A percentile compares a stretch with the other conserved stretches of the same genome.
These are phyloP conservation scores for Oasisia sp. DNA, from an alignment of 2,888 invertebrate species.

Conservation along the genomic window DNA sequence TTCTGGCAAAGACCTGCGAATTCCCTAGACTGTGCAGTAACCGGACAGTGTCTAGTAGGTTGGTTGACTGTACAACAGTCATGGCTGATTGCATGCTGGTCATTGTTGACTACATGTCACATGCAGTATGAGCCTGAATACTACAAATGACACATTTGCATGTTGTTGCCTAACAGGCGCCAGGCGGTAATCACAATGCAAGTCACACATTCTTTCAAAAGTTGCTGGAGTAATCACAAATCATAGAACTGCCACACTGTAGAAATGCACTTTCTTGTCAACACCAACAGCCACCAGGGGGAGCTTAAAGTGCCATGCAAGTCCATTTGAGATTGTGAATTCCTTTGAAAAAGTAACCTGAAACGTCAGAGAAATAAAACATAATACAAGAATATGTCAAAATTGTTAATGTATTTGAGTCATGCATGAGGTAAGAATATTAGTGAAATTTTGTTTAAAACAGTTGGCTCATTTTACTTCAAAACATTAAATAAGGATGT, in stretches of 20 bases:
- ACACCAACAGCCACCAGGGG: constrained; percentile 60
- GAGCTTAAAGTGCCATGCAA: constrained; percentile 54
- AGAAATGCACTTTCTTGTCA: constrained; percentile 57
- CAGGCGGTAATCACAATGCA: too few species aligned
- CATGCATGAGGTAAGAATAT: not conserved
- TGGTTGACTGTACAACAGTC: too few species aligned
- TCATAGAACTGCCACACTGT: constrained; percentile 30
- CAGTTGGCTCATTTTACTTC: not conserved
- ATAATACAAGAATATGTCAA: not conserved
- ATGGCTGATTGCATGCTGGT: too few species aligned
- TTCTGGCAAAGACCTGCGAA: not conserved
- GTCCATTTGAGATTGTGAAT: constrained; percentile 35
- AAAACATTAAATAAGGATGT: too few species aligned
- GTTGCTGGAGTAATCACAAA: not conserved
- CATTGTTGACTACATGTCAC: not conserved
- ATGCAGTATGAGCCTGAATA: not conserved
- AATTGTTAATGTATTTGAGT: not conserved
- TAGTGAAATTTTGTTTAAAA: not conserved
- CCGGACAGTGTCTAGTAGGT: not conserved
- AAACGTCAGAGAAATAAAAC: constrained; percentile 1
- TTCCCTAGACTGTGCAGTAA: not conserved
- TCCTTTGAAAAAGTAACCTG: constrained; percentile 32
- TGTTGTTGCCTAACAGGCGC: not conserved
- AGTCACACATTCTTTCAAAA: not conserved
- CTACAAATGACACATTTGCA: not conserved